Evolutionary conservation across 2,888 invertebrate species (phyloP).

Genomic region (Drosophila helvetica): DNA sequence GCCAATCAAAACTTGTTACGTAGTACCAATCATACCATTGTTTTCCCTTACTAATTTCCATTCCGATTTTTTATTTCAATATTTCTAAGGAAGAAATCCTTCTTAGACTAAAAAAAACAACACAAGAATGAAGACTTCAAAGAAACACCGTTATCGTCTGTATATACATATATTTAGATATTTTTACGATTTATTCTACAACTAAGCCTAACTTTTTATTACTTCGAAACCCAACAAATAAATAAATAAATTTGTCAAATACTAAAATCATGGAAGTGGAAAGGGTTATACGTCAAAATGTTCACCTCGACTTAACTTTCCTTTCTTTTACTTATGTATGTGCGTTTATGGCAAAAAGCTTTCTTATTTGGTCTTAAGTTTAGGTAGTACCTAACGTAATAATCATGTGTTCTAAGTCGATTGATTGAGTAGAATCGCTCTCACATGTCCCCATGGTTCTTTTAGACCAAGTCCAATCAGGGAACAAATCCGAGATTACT

Average conservation of each 20-base stretch:
- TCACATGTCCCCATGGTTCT: too few relatives aligned
- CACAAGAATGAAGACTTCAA: conserved; percentile 8
- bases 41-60: background rate
- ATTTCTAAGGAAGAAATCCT: background rate
- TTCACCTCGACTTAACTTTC: background rate
- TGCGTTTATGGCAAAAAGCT: background rate
- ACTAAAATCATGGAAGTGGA: background rate
- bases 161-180: conserved; percentile 9
- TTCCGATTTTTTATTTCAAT: background rate
- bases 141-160: conserved; percentile 10
- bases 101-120: conserved; percentile 1
- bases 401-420: background rate
- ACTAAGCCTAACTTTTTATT: conserved; percentile 13
- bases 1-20: background rate
- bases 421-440: background rate
- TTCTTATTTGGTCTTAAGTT: background rate
- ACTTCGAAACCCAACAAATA: conserved; percentile 8
- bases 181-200: conserved; percentile 7
- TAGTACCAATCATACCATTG: background rate
- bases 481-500: too few relatives aligned
- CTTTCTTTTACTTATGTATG: background rate
- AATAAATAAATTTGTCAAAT: conserved; percentile 6
- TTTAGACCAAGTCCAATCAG: too few relatives aligned
- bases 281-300: too few relatives aligned
- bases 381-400: too few relatives aligned